Evolutionary conservation across 2,113 vertebrate genomes (phyloP).

Genomic region (Nibea albiflora): DNA sequence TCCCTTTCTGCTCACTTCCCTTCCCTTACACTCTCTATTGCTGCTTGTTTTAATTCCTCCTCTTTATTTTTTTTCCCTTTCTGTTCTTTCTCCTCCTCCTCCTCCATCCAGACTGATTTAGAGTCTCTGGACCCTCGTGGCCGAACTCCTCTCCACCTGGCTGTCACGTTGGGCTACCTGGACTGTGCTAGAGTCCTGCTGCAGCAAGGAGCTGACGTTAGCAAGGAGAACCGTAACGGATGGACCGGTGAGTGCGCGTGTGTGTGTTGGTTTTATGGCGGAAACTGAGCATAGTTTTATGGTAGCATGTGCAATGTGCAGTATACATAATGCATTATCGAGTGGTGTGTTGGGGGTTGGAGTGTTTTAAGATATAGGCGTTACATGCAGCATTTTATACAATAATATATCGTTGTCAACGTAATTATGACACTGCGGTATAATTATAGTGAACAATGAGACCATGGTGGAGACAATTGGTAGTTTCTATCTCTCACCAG

Average conservation of each 20-base stretch:
- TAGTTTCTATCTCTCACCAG: background rate
- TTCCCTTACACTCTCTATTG: background rate
- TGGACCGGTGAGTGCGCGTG: constrained; percentile 91
- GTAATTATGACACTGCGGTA: background rate
- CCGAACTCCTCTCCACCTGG: constrained; percentile 94
- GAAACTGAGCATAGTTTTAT: background rate
- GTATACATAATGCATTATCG: background rate
- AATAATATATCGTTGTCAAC: background rate
- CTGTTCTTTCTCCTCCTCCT: background rate
- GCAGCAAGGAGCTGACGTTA: constrained; percentile 91
- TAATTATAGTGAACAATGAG: constrained; percentile 1
- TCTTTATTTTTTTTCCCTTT: background rate
- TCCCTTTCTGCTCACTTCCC: constrained; percentile 7
- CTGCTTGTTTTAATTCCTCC: background rate
- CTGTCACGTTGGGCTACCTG: constrained; percentile 93
- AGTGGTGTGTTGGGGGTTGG: background rate
- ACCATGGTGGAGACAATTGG: background rate
- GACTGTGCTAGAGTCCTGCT: constrained; percentile 93
- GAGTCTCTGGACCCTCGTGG: constrained; percentile 94
- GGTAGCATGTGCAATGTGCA: background rate
- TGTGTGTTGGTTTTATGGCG: background rate
- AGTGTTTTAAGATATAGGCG: background rate
- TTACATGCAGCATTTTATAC: background rate
- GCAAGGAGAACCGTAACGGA: constrained; percentile 95
- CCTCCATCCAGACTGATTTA: constrained; percentile 85